Evolutionary conservation across 2,888 invertebrate species (phyloP), one percentile per base, ranked within the genome.

Genomic region (Byasa hedistus): DNA sequence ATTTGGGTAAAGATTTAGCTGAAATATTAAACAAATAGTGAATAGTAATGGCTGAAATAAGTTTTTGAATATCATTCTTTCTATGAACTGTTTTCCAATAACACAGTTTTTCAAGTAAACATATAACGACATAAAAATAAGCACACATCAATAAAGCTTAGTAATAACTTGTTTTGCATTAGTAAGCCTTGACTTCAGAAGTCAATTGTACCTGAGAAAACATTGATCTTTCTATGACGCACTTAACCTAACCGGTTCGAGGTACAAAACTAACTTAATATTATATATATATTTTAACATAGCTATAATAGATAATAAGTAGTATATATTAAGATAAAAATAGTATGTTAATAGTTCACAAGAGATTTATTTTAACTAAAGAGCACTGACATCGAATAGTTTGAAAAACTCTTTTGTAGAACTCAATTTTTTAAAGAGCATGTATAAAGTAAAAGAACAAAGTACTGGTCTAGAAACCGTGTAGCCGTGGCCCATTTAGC

Each of bases 181-280:
- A 19, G 56, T 54, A 59, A 24, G 44, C 64, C 59, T 58, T 59
- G 58, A 64, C 64, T 59, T 39, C 19, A 44, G 15, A 19, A 32
- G 64, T 59, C 59, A 59, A 54, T 44, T 54, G 39, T 55, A 23
- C 7, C 23, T 58, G 23, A 27, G 44, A 55, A 54, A 64, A 59
- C 52, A 59, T 64, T 59, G 54, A 64, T 55, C 44, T 57, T 57
- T 51, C 51, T 48, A 36, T 55, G 52, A 58, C 59, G 54, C 55
- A 64, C 48, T 52, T 52, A 61, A 61, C 51, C 55, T 52, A 61
- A 65, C 57, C 60, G 60, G 61, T 59, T 61, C 4, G 17, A 52
- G 2, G 32, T 36, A 57, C 17, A 22, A 23, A 58, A n/a, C n/a
- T 21, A 64, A 48, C 48, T 48, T n/a, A 19, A 48, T 8, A n/a